These are phyloP conservation scores for Caenorhabditis sp. DNA, from an alignment of 2,888 invertebrate genomes.

Conservation along the genomic window DNA sequence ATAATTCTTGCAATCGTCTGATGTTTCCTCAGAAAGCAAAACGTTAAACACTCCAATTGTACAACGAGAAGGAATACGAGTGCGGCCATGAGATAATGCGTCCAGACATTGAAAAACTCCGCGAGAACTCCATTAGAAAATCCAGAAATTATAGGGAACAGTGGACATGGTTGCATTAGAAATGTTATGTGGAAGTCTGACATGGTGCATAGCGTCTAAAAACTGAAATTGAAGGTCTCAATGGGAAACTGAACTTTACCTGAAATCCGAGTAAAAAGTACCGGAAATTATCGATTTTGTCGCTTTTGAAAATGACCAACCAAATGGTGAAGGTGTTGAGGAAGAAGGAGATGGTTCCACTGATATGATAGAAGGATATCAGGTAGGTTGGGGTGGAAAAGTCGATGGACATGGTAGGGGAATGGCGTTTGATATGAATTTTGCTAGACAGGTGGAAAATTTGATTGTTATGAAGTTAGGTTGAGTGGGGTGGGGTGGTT, in stretches of 20 bases:
- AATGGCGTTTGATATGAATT: no score
- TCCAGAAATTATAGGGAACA: slow-evolving; percentile 21
- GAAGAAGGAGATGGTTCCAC: slow-evolving; percentile 15
- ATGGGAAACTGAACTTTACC: slow-evolving; percentile 3
- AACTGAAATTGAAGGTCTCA: neutral
- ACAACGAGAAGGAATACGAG: neutral
- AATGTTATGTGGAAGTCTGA: slow-evolving; percentile 14
- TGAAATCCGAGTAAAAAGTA: slow-evolving; percentile 36
- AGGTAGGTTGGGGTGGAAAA: slow-evolving; percentile 16
- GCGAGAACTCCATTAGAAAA: slow-evolving; percentile 6
- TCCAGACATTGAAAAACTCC: no score
- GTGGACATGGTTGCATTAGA: slow-evolving; percentile 18
- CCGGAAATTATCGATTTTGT: slow-evolving; percentile 22
- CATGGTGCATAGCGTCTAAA: slow-evolving; percentile 6
- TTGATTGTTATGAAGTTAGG: no score
- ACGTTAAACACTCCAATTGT: neutral
- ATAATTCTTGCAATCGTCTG: slow-evolving; percentile 14
- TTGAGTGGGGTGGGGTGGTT: no score
- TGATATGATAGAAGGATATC: slow-evolving; percentile 15
- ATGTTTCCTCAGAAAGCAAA: slow-evolving; percentile 17
- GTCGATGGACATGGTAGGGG: slow-evolving; percentile 14
- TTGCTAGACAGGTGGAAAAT: no score
- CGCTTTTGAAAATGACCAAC: slow-evolving; percentile 25
- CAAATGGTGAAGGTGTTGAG: slow-evolving; percentile 20
- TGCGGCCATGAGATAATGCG: no score